Conservation (phyloP, 64 coral and sea anemone species). For the Montipora foliosa region DNA sequence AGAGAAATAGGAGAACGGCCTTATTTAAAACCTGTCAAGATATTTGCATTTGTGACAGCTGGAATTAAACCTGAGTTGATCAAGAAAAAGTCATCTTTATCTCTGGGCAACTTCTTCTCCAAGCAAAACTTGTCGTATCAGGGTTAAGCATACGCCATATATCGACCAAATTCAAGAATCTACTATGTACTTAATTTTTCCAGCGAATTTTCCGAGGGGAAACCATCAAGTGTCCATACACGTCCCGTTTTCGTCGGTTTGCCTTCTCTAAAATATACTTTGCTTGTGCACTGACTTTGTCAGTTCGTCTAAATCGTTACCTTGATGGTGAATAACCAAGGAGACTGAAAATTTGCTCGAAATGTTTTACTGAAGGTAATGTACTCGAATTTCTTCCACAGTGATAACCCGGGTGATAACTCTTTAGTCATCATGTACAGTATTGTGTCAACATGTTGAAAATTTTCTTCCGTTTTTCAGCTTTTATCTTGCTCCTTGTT, state of each 20-base stretch:
- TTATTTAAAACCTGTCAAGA: no score
- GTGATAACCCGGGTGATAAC: no score
- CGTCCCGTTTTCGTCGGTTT: neutral
- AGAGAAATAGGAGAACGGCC: no score
- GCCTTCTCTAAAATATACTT: neutral
- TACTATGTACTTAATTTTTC: neutral
- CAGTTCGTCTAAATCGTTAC: no score
- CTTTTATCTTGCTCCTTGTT: neutral
- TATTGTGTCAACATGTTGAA: neutral
- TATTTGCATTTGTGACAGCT: no score
- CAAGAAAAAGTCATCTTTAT: slow-evolving; percentile 45
- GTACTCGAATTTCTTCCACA: neutral
- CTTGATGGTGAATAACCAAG: no score
- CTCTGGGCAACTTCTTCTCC: slow-evolving; percentile 2
- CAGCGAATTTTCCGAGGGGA: neutral
- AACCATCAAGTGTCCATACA: neutral
- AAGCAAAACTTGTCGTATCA: neutral
- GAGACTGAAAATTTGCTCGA: no score
- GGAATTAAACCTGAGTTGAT: neutral
- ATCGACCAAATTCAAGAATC: neutral
- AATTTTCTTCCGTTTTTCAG: neutral
- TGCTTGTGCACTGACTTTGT: neutral
- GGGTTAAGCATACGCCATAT: slow-evolving; percentile 5
- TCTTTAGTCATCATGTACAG: no score
- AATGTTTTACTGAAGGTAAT: no score